Percentiles rank a stretch among this genome's conserved stretches.
phyloP scores from a whole-genome alignment of 2,888 invertebrate genomes.

The Alviniconcha strummeri region DNA sequence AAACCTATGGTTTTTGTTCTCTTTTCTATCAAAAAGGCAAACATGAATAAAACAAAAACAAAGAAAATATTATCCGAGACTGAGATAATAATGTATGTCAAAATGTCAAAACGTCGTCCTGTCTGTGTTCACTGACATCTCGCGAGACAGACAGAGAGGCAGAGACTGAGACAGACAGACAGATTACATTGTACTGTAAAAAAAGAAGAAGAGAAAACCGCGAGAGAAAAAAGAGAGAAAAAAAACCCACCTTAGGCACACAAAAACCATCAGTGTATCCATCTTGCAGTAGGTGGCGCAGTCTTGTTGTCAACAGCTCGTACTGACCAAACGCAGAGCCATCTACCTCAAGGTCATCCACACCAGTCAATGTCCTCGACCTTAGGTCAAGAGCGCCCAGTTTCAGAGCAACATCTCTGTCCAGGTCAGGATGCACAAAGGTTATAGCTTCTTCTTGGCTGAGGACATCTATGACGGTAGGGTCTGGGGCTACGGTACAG shows the following conservation, averaged over 20 bases:
- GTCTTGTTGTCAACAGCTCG: slow-evolving; percentile 58
- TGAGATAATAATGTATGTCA: too few relatives aligned
- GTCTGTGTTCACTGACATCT: too few relatives aligned
- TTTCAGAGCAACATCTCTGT: neutral
- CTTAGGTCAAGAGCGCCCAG: slow-evolving; percentile 9
- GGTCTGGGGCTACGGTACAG: slow-evolving; percentile 12
- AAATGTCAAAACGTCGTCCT: too few relatives aligned
- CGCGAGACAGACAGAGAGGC: too few relatives aligned
- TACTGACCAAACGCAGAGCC: slow-evolving; percentile 56
- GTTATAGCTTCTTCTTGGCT: neutral
- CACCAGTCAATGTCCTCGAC: slow-evolving; percentile 19
- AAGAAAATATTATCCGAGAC: too few relatives aligned
- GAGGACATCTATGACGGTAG: neutral
- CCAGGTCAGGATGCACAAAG: slow-evolving; percentile 8
- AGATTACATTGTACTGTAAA: too few relatives aligned
- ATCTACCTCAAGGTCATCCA: slow-evolving; percentile 36
- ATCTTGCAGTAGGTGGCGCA: slow-evolving; percentile 54
- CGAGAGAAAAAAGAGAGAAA: too few relatives aligned
- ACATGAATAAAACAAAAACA: too few relatives aligned
- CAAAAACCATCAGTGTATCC: slow-evolving; percentile 62
- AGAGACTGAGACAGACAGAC: too few relatives aligned
- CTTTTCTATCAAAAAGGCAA: too few relatives aligned
- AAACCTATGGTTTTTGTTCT: too few relatives aligned
- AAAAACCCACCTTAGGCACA: slow-evolving; percentile 57
- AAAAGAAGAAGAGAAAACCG: too few relatives aligned